Evolutionary conservation across 2,888 invertebrate species (phyloP).

Genomic region (Heteromyza rotundicornis): DNA sequence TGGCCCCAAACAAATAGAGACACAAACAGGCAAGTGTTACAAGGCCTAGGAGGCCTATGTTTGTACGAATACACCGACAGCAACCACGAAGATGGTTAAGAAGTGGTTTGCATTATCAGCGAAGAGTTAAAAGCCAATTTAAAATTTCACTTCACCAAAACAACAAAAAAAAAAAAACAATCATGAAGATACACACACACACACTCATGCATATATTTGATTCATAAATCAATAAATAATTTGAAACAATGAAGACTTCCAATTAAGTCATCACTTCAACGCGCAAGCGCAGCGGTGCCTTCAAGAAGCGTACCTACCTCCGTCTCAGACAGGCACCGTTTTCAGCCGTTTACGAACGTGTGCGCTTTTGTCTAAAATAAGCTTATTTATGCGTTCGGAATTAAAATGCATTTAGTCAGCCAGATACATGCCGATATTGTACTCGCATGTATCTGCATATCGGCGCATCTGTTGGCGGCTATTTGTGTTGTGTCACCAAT

Average conservation of each 20-base stretch:
- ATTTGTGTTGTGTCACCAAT: no score
- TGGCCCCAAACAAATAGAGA: slow-evolving; percentile 17
- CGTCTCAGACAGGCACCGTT: no score
- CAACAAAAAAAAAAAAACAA: no score
- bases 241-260: slow-evolving; percentile 50
- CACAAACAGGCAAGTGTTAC: no score
- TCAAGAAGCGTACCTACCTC: no score
- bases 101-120: no score
- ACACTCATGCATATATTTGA: not conserved
- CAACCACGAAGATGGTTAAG: no score
- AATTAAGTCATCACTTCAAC: slow-evolving; percentile 47
- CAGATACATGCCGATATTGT: slow-evolving; percentile 3
- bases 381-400: slow-evolving; percentile 13
- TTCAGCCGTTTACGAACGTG: not conserved
- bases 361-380: not conserved
- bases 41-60: not conserved
- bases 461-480: no score
- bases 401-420: slow-evolving; percentile 7
- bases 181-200: not conserved
- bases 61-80: no score
- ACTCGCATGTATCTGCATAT: no score
- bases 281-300: not conserved
- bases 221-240: slow-evolving; percentile 42
- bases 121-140: no score
- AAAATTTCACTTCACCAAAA: slow-evolving; percentile 11